Percentiles rank a stretch among this genome's conserved stretches.
These are phyloP conservation scores for Xylota segnis DNA, from an alignment of 2,888 invertebrate species.

Conservation along the genomic window DNA sequence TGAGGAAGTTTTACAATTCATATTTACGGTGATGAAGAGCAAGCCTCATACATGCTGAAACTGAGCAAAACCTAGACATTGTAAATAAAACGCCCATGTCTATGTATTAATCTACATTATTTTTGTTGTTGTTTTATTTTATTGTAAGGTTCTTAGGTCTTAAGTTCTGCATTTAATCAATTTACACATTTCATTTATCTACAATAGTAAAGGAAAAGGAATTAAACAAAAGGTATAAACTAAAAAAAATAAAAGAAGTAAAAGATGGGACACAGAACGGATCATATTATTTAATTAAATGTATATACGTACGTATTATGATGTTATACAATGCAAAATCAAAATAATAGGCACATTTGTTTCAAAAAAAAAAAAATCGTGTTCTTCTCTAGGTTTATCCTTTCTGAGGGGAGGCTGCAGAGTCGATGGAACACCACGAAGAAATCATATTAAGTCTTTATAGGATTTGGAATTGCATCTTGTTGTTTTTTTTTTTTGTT, in stretches of 20 bases:
- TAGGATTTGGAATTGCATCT: conserved; percentile 51
- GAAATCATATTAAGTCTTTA: conserved; percentile 57
- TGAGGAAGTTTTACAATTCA: too few relatives aligned
- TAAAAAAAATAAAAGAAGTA: conserved; percentile 17
- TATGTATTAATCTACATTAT: conserved; percentile 66
- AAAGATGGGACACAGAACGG: conserved; percentile 34
- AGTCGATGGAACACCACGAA: conserved; percentile 34
- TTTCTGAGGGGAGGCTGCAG: conserved; percentile 2
- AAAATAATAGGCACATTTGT: conserved; percentile 68
- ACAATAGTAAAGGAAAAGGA: conserved; percentile 56
- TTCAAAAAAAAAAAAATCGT: conserved; percentile 34
- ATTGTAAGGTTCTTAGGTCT: conserved; percentile 72
- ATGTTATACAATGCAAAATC: conserved; percentile 63
- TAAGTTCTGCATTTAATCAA: conserved; percentile 73
- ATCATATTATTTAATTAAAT: conserved; percentile 32
- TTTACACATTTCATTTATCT: conserved; percentile 75
- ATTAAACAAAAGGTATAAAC: conserved; percentile 14
- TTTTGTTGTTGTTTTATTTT: conserved; percentile 44
- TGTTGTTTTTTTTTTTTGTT: conserved; percentile 6
- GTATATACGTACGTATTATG: conserved; percentile 31
- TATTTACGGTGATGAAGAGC: not conserved
- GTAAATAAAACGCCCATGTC: conserved; percentile 23
- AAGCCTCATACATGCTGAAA: not conserved
- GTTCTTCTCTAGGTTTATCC: conserved; percentile 19
- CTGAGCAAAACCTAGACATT: not conserved